Evolutionary conservation across 2,888 invertebrate species (phyloP).

Genomic region (Amblyteles armatorius): DNA sequence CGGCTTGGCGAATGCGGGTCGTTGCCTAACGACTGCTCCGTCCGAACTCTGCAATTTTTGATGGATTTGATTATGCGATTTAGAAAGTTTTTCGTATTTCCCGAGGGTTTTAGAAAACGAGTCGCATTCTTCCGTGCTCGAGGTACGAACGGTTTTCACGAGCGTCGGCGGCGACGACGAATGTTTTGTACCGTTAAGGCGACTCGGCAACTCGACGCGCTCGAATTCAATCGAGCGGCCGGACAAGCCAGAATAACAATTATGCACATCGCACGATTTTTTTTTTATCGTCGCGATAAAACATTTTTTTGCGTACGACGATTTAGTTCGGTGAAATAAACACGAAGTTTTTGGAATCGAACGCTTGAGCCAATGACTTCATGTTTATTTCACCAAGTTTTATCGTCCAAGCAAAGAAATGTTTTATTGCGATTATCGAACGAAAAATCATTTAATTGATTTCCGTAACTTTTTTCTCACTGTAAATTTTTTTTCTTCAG

Average conservation of each 20-base stretch:
- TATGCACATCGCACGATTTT: no score
- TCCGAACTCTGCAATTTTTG: constrained; percentile 69
- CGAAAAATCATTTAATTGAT: no score
- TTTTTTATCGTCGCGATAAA: no score
- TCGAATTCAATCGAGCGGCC: not conserved
- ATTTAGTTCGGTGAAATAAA: no score
- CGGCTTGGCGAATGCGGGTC: constrained; percentile 82
- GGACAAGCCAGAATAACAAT: no score
- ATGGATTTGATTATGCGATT: not conserved
- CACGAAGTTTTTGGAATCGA: no score
- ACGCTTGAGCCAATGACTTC: no score
- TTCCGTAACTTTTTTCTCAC: no score
- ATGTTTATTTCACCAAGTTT: no score
- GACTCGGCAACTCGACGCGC: not conserved
- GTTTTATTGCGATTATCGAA: no score
- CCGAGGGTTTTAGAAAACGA: not conserved
- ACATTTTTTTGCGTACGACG: no score
- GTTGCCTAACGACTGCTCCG: constrained; percentile 74
- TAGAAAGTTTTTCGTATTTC: not conserved
- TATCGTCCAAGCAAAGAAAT: no score
- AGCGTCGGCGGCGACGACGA: not conserved
- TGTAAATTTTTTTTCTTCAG: not conserved
- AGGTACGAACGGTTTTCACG: not conserved
- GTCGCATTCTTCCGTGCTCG: not conserved
- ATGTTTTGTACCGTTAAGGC: constrained; percentile 29